phyloP scores from a whole-genome alignment of 2,113 vertebrate genomes.

The Onychorhynchus coronatus region DNA sequence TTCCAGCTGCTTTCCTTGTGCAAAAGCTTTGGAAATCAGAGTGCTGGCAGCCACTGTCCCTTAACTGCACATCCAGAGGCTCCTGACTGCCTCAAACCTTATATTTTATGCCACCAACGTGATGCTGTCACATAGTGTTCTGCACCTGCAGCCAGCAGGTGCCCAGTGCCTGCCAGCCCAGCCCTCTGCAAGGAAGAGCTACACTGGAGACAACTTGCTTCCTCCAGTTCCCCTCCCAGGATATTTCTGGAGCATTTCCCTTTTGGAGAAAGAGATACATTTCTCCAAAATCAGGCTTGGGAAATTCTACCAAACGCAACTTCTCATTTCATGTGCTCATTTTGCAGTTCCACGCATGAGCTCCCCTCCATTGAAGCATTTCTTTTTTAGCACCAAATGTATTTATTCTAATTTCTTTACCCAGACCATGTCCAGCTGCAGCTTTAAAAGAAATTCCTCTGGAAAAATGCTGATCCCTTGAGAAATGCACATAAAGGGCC shows the following conservation, averaged over 20 bases:
- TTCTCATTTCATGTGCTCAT: not conserved
- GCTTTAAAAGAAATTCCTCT: not conserved
- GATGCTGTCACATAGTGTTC: not conserved
- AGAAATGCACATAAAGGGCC: not conserved
- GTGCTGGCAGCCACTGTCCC: not conserved
- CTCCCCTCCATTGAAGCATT: not conserved
- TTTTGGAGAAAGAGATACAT: not conserved
- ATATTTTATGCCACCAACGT: not conserved
- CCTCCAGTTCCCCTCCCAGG: not conserved
- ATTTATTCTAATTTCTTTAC: not conserved
- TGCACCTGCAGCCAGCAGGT: not conserved
- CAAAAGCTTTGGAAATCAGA: not conserved
- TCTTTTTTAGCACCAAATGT: fast-evolving
- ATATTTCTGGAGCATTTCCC: not conserved
- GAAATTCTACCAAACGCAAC: not conserved
- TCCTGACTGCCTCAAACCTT: not conserved
- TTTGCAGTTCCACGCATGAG: not conserved
- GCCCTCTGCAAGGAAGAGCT: not conserved
- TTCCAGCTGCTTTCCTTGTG: not conserved
- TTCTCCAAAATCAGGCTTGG: not conserved
- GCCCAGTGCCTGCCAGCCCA: not conserved
- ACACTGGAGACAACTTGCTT: not conserved
- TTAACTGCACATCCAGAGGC: not conserved
- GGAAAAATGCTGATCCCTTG: not conserved
- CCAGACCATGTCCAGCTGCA: not conserved